Evolutionary conservation across 1,140 invertebrate genomes (phyloP), one percentile per base, ranked within the genome.

Genomic region (Scaptomyza montana): DNA sequence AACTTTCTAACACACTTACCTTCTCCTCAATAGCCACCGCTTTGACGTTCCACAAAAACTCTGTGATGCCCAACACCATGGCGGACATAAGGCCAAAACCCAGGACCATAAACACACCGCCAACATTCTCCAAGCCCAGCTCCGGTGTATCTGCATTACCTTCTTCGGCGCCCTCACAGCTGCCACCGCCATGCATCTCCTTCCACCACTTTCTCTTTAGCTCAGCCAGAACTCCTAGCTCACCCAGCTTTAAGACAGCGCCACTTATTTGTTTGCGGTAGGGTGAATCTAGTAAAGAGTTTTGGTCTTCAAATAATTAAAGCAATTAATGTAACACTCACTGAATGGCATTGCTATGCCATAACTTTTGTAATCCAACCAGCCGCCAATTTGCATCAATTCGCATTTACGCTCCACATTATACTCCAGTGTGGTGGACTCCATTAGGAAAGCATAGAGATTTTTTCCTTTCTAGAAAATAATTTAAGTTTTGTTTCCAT

Each of bases 401-500:
- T 98, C 97, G 91, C 98, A 99, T 79, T 98, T 95, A 62, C 97
- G 93, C 89, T 98, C 96, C 2, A 97, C 95, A 63, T 95, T 95
- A 87, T 97, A 98, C 91, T 99, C 98, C 56, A 99, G 93, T 90
- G 97, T 97, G 0, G 97, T 97, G 0, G 97, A 98, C 92, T 99
- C 98, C 97, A 98, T 98, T 0, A 99, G 93, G 89, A 98, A 99
- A 3, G 98, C 98, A 91, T 98, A 99, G 62, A 97, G 96, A 55
- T 96, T 96, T 86, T 96, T 95, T 1, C 94, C 94, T 74, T 95
- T 95, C 53, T 86, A 10, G 0, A 12, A 16, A 8, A 21, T 8
- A 9, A 21, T 47, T 47, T 21, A 2, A 47, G 16, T 43, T n/a
- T n/a, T 43, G 21, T 0, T 5, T n/a, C 2, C n/a, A n/a, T n/a